Base-by-base conservation (phyloP, 1,140 invertebrate genomes). In the Psix sp. region DNA sequence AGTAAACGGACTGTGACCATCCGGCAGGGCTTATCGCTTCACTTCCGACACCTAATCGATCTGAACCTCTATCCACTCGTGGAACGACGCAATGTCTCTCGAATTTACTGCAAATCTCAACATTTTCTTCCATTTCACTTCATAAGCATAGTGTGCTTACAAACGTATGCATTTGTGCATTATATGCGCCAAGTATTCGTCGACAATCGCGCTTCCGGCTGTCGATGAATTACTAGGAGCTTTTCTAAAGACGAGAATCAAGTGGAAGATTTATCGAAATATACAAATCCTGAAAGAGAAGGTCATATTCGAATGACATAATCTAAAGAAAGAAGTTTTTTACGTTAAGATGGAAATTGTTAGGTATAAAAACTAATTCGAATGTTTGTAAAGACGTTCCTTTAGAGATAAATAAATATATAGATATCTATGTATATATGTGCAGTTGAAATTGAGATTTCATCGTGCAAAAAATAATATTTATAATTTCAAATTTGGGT, bases 41-140 rank as follows among this genome's bases (percentile, higher is more conserved):
- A 70, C 77, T 79, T 77, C 76, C 76, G 77, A 76, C 73, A 77
- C 67, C 74, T 78, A 79, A 81, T 80, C 79, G 77, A 79, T 79
- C 76, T 67, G 66, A 62, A 66, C 60, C 73, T 52, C 59, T 62
- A 68, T 68, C 43, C 72, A 59, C 51, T 68, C 65, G 39, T 40
- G 17, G 46, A 57, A 36, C 63, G 51, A 59, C 39, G 48, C 71
- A 42, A 39, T 62, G 56, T 63, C 72, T 68, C 72, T 74, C 31
- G 65, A 74, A 74, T 74, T 67, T 68, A 59, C 65, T 68, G 59
- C 57, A 56, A 74, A 74, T 68, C 72, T 68, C 59, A 48, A 57
- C 63, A 65, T 74, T 74, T 68, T 68, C 72, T 67, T 74, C 63
- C 59, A 63, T 65, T 60, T 54, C 68, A 59, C n/a, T 74, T 72